phyloP scores from a whole-genome alignment of 2,888 invertebrate genomes.

The Tenthredo distinguenda region DNA sequence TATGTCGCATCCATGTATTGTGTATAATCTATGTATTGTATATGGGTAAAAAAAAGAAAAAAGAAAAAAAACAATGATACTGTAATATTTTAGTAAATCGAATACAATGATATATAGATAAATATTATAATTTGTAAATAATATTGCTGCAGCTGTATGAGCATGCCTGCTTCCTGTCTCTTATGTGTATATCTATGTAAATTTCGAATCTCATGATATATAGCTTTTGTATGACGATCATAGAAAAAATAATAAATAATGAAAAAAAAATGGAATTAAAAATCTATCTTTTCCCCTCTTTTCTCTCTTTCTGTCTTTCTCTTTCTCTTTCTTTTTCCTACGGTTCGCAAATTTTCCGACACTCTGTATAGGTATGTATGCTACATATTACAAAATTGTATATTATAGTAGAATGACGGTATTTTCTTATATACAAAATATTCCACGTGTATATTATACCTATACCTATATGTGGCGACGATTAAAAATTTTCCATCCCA shows the following conservation, averaged over 20 bases:
- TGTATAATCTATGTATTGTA: slow-evolving; percentile 58
- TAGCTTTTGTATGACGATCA: slow-evolving; percentile 42
- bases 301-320: background rate
- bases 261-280: slow-evolving; percentile 1
- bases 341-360: no score
- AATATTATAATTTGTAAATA: slow-evolving; percentile 27
- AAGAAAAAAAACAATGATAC: background rate
- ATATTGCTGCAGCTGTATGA: background rate
- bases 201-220: slow-evolving; percentile 43
- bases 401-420: no score
- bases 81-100: slow-evolving; percentile 20
- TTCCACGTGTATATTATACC: no score
- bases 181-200: slow-evolving; percentile 23
- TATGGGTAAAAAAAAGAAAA: background rate
- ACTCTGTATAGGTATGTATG: no score
- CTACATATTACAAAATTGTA: no score
- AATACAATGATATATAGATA: background rate
- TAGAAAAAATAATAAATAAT: background rate
- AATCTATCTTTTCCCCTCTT: background rate
- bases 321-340: no score
- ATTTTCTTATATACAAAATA: no score
- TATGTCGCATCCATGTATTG: background rate
- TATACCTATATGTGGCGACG: no score
- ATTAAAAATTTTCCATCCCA: no score
- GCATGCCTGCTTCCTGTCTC: slow-evolving; percentile 28